Evolutionary conservation across 2,888 invertebrate species (phyloP), one percentile per base, ranked within the genome.

Genomic region (Mesorhabditis sp.): DNA sequence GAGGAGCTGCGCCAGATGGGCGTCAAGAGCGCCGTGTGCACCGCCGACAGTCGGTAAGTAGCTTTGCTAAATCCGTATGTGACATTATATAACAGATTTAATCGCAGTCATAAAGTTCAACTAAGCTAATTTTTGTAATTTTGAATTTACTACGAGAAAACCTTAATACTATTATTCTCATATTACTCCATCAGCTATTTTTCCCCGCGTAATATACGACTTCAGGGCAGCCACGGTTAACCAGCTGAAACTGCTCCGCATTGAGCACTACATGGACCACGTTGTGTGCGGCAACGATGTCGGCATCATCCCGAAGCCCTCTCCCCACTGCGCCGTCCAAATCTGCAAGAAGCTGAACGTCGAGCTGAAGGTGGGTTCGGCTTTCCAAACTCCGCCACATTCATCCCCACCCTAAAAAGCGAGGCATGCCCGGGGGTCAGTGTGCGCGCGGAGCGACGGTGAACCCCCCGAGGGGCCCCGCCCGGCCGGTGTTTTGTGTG

Each of bases 271-370:
- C 66, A 76, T 80, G 42, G 84, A 87, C 41, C 87, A 87, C 75
- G 80, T 88, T 28, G 86, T 87, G 7, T 88, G 88, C 74, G 88
- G 88, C 4, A 87, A 88, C 77, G 88, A 88, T 74, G 77, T 79
- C 5, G 84, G 83, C 58, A 85, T 85, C 13, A 73, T 84, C 68
- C 87, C 88, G 4, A 88, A 88, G 76, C 88, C 88, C 7, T 81
- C 82, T 43, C 87, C 88, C 4, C 84, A 86, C 78, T 88, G 87
- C 75, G 88, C 88, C 4, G 81, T 85, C 67, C 76, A 80, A 65
- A 84, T 85, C 64, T 85, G 85, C 73, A 78, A 78, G 45, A 76
- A 79, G 43, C 74, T 85, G 15, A 76, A 74, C 65, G 80, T 84
- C 7, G 77, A 81, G 42, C 77, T 74, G 62, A 76, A 77, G 72